Evolutionary conservation across 2,888 invertebrate genomes (phyloP), one percentile per base, ranked within the genome.

Genomic region (Pharmacophagus antenor): DNA sequence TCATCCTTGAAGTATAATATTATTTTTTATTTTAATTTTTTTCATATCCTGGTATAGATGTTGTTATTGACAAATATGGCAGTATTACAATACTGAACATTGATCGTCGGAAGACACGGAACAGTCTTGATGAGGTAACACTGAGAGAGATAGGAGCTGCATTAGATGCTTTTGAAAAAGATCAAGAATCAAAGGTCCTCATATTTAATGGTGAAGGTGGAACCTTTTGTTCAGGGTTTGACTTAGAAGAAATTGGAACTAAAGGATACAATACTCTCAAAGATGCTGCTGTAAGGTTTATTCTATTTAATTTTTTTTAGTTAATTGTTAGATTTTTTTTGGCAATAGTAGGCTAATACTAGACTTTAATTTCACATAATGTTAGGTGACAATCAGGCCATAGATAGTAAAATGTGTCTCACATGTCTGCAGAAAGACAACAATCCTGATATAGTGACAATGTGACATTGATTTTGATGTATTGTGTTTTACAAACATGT

Each of bases 141-240:
- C 93, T 96, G 0, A 76, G 86, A 25, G 89, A 94, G 69, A 91
- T 99, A 18, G 91, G 92, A 3, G 89, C 92, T 27, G 97, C 96
- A 0, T 92, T 99, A 54, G 88, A 93, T 63, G 88, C 91, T 17
- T 98, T 98, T 84, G 97, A 99, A 67, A 91, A 93, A 27, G 96
- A 98, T 76, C 82, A 92, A 0, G 84, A 92, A 0, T 89, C 95
- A 0, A 85, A 91, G 63, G 95, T 95, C 4, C 95, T 95, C 7
- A 94, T 99, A 1, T 85, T 99, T 2, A 93, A 97, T 79, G 99
- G 99, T 7, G 93, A 94, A 72, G 98, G 98, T n/a, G 98, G 98
- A 0, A 95, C 95, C 59, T 99, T 99, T 82, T 98, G 97, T 82
- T 94, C 98, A 2, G 99, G 99, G 0, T 96, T 95, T 78, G 98